phyloP scores from a whole-genome alignment of 2,113 vertebrate species.

The Cercocebus atys region DNA sequence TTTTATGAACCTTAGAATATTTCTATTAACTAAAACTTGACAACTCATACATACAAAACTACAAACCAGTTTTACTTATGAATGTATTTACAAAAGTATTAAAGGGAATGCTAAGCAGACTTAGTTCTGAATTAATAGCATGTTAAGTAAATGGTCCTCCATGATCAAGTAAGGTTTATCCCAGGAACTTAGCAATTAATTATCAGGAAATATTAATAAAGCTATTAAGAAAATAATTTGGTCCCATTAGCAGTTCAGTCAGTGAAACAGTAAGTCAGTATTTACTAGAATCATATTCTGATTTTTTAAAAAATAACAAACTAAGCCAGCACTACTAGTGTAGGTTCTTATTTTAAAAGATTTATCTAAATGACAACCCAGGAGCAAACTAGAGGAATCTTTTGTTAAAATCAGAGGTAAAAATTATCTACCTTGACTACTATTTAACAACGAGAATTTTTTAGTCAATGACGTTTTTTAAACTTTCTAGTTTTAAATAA shows the following conservation, averaged over 20 bases:
- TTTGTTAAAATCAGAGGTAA: background rate
- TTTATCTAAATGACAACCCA: background rate
- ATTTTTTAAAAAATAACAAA: background rate
- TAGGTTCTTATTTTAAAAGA: background rate
- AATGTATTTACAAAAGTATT: background rate
- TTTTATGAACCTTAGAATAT: slow-evolving; percentile 31
- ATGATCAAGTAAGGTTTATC: background rate
- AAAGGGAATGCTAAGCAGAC: background rate
- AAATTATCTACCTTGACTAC: background rate
- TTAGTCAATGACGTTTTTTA: background rate
- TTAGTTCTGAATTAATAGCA: background rate
- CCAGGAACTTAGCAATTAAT: background rate
- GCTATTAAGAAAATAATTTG: slow-evolving; percentile 7
- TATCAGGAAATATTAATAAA: slow-evolving; percentile 45
- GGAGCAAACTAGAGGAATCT: background rate
- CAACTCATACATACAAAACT: background rate
- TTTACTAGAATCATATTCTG: slow-evolving; percentile 7
- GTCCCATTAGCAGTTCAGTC: background rate
- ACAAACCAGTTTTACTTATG: background rate
- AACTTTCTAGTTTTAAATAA: slow-evolving; percentile 16
- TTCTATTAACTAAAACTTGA: background rate
- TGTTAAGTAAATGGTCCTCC: slow-evolving; percentile 12
- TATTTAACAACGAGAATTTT: slow-evolving; percentile 10
- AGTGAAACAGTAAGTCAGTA: background rate
- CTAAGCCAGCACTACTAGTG: background rate